Evolutionary conservation across 2,113 vertebrate species (phyloP), one percentile per base, ranked within the genome.

Genomic region (Erythrocercus mccallii): DNA sequence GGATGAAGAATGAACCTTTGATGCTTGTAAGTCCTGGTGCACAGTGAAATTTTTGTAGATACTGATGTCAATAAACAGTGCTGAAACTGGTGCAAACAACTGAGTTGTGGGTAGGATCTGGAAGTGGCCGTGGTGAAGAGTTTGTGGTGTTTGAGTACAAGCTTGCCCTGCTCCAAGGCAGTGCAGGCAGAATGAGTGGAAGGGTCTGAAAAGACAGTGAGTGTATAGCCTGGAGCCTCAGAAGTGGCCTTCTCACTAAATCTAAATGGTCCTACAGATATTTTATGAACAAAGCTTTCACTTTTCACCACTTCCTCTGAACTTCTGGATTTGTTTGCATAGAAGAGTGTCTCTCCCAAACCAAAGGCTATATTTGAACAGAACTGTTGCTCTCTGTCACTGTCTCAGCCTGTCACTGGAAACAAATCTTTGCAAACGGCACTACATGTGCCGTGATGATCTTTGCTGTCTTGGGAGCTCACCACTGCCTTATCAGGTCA

Each of bases 371-470:
- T 72, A 31, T 72, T 48, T 94, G 38, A 40, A 33, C 30, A 50
- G 14, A 72, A 28, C 7, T 58, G 40, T 58, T 69, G 8, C 10
- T 84, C 21, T 84, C 21, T 7, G 1, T 84, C 21, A 81, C 21
- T 7, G 1, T 48, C 35, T 0, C 0, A 53, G 9, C 19, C 16
- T 42, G 12, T 40, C 57, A 45, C 57, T 40, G 13, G 16, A 60
- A 92, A 56, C 3, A 1, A 65, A 60, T 45, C 22, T 66, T 28
- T 82, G 48, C 17, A 13, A 51, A 20, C 56, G 37, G 18, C 23
- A 42, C 20, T 40, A 9, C 1, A 5, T 23, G 11, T 54, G 6
- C 38, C 44, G 33, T 28, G 22, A 5, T 40, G 78, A 24, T 27
- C 24, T 56, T 79, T 15, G 2, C 18, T 56, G 9, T 72, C 21